Base-by-base conservation (phyloP, 2,797 vertebrate genomes). In the Mionectes olivaceus region DNA sequence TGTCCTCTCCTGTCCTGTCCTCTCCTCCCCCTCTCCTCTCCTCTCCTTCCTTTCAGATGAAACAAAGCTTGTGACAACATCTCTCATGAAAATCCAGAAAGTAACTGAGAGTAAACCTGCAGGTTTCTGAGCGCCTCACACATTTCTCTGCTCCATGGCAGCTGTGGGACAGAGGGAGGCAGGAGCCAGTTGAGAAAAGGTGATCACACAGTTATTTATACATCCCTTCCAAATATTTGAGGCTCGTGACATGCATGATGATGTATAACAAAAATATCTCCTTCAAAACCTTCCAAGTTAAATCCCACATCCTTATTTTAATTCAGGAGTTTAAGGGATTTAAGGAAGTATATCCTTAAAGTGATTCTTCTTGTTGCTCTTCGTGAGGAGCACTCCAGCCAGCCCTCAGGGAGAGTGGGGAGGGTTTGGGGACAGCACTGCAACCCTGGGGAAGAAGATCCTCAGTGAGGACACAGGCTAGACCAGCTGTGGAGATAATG, bases 251-350 rank as follows among this genome's bases (percentile, higher is more conserved):
- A 71, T 4, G 23, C 61, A 9, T 83, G 92, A 81, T 93, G 91
- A 96, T 93, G 59, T 91, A 91, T 88, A 82, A 80, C 88, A 77
- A 92, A 96, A 96, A 89, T 94, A 94, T 87, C 89, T 87, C 57
- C 84, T 90, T 46, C 76, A 56, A 41, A 90, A 19, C 68, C 46
- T 78, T 91, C 94, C 93, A 78, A 83, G 61, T 68, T 82, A 89
- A 96, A 86, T 87, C 88, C 86, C 81, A 89, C 76, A 94, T 93
- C 92, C 61, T 69, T 91, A 33, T 93, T 92, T 94, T 90, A 83
- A 90, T 84, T 67, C 64, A 28, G 69, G 63, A 91, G 73, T 94
- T 82, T 41, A 78, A 85, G 89, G 69, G 92, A 87, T 85, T 93
- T 85, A 70, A 41, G 86, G 50, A 85, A 95, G 70, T 83, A 3